Evolutionary conservation across 2,113 vertebrate species (phyloP).

Genomic region (Psittacara wagleri): DNA sequence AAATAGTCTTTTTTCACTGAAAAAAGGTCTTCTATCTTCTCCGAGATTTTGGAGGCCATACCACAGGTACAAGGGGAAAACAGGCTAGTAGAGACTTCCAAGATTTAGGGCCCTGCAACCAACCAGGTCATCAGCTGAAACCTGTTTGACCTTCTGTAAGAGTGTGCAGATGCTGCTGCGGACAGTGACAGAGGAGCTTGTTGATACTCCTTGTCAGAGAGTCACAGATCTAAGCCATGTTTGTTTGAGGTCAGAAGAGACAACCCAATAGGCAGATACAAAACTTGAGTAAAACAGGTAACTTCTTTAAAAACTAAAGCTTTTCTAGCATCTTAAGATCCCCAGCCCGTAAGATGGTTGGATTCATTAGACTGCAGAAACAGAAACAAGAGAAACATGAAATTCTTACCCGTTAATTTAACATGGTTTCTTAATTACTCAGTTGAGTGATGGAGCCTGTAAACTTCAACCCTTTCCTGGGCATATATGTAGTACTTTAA

Average conservation of each 20-base stretch:
- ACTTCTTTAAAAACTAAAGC: neutral
- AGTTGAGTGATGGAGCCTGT: neutral
- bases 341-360: neutral
- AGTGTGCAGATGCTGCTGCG: neutral
- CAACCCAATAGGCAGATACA: neutral
- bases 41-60: neutral
- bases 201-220: neutral
- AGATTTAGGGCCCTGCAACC: neutral
- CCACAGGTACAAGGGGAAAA: neutral
- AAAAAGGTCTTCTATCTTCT: neutral
- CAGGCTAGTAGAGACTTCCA: neutral
- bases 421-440: neutral
- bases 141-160: neutral
- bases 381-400: neutral
- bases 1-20: neutral
- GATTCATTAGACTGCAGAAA: neutral
- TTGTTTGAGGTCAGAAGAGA: neutral
- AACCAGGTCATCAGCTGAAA: neutral
- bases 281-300: neutral
- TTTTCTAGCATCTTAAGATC: neutral
- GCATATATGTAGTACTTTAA: neutral
- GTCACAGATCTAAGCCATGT: neutral
- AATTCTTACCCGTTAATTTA: neutral
- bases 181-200: neutral
- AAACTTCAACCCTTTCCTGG: neutral